Base-by-base conservation (phyloP, 2,113 vertebrate genomes). In the Bujurquina vittata region DNA sequence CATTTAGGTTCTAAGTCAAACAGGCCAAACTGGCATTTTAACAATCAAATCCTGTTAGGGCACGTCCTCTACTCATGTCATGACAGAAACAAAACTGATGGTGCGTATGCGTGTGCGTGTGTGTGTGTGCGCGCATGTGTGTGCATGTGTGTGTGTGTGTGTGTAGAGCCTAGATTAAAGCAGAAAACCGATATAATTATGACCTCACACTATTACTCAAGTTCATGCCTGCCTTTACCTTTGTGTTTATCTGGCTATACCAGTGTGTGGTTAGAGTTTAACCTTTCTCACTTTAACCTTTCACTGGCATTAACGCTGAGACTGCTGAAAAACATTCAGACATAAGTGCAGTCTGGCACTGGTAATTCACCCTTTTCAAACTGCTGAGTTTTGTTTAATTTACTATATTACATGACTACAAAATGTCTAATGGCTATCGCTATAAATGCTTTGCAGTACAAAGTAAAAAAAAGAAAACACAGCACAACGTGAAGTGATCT, bases 11-110 rank as follows among this genome's bases (percentile, higher is more conserved):
- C 54, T 1, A 54, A 75, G 35, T 2, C 43, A 63, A 92, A 89
- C 72, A 8, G 23, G 75, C 40, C 80, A 59, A 89, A 88, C 86
- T n/a, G 75, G 82, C 31, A 60, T 65, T 80, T 84, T 61, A 77
- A 77, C 75, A 80, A 80, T 84, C 37, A 69, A 77, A 40, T 67
- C 90, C 9, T 88, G 93, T 90, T 0, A 1, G 37, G 63, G 37
- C 93, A 20, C 10, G 90, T 84, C 80, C 46, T 43, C 14, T 8
- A 3, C 4, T 26, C 12, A 12, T 8, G 37, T 72, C 1, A 35
- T 31, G 11, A n/a, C 52, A 62, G 12, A 62, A 26, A 18, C 9
- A 23, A 4, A 63, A 20, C 26, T 46, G 10, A 65, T 1, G 43
- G 1, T 2, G 61, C 20, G 58, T 22, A 9, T 10, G 29, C 18